Conservation (phyloP, 2,888 invertebrate species). For the Escarpia spicata region DNA sequence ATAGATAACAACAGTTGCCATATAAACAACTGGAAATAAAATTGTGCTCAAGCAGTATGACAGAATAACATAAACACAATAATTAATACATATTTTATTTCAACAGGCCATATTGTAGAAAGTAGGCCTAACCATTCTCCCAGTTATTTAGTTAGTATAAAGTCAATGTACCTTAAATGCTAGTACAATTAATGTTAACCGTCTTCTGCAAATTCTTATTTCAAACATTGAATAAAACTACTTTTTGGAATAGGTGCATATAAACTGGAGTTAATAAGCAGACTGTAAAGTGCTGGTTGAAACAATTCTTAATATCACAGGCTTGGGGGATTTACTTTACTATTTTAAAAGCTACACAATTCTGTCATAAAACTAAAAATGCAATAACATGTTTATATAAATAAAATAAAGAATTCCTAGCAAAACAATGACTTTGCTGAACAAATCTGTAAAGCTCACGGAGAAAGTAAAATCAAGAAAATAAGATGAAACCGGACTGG, state of each 20-base stretch:
- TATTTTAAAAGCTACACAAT: too few species aligned
- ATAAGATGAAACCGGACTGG: too few species aligned
- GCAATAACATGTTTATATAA: neutral
- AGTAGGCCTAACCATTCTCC: neutral
- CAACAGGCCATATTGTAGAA: neutral
- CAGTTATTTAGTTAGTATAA: neutral
- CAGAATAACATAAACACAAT: slow-evolving; percentile 8
- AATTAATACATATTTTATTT: neutral
- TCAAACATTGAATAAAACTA: too few species aligned
- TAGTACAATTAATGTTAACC: too few species aligned
- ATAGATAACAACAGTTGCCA: neutral
- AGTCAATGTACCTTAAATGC: too few species aligned
- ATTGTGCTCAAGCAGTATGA: neutral
- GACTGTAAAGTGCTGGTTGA: neutral
- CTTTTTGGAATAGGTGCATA: neutral
- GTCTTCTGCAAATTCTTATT: too few species aligned
- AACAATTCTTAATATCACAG: neutral
- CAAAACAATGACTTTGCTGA: neutral
- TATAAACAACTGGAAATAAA: slow-evolving; percentile 2
- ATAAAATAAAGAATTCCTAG: neutral
- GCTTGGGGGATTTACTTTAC: too few species aligned
- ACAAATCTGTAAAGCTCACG: neutral
- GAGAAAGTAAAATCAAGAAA: too few species aligned
- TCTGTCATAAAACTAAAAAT: neutral
- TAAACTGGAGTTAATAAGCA: neutral